Conservation (phyloP, 2,888 invertebrate genomes). For the Sialis lutaria region DNA sequence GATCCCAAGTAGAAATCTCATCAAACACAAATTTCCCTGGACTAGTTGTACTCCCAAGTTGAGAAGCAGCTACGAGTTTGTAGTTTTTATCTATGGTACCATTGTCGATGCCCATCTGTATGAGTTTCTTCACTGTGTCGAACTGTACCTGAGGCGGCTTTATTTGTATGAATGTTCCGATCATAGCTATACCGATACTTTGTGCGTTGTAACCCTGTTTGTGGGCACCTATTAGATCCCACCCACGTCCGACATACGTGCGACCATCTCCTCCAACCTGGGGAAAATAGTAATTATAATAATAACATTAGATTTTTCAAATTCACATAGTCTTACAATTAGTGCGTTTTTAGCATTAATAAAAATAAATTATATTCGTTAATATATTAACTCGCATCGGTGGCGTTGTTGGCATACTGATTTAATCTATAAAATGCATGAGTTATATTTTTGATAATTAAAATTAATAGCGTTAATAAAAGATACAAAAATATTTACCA, state of each 20-base stretch:
- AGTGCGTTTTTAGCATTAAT: no score
- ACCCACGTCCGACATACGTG: constrained; percentile 56
- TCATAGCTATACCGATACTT: constrained; percentile 53
- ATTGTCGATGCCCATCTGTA: constrained; percentile 38
- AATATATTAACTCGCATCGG: no score
- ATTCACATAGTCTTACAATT: no score
- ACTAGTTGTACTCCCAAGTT: constrained; percentile 44
- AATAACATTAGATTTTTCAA: no score
- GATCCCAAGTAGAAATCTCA: constrained; percentile 49
- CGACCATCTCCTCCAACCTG: constrained; percentile 49
- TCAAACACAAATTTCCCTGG: constrained; percentile 47
- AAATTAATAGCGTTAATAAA: no score
- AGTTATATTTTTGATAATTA: no score
- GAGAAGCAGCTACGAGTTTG: constrained; percentile 48
- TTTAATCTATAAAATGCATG: no score
- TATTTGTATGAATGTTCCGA: constrained; percentile 46
- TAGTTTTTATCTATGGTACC: constrained; percentile 45
- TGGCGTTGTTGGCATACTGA: no score
- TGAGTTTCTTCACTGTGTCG: constrained; percentile 39
- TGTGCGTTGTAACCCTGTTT: constrained; percentile 43
- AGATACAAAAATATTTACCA: constrained; percentile 25
- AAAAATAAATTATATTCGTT: no score
- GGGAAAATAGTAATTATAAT: no score
- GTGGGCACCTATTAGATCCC: constrained; percentile 56
- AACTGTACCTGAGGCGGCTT: constrained; percentile 35